Base-by-base conservation (phyloP, 2,797 vertebrate species). In the Muraenolepis orangiensis region DNA sequence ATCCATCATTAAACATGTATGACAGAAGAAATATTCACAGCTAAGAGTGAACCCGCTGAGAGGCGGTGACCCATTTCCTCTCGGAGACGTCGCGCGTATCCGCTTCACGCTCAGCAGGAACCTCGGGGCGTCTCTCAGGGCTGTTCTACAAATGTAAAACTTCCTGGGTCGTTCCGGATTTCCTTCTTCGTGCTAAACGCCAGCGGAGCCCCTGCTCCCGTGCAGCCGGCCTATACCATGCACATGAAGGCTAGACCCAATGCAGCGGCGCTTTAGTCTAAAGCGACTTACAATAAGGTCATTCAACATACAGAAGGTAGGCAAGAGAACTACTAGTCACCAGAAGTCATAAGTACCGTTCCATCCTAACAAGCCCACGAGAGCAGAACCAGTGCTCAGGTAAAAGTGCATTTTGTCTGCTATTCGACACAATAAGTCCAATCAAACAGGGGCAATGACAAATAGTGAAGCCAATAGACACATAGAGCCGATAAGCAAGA, bases 1-100 rank as follows among this genome's bases (percentile, higher is more conserved):
- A 84, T 87, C 71, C 73, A 72, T 82, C 83, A 91, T 92, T 88
- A 91, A 91, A 86, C 87, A 88, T 91, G 89, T 74, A 90, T 90
- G 87, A 84, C 81, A 69, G 78, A 82, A 69, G 79, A 82, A 76
- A 78, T n/a, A 85, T 88, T 85, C 76, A n/a, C 84, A 80, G 79
- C 85, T 85, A 78, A 75, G 81, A 78, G 80, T 77, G 78, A 72
- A 90, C 84, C 87, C 87, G 80, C 66, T 1, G 83, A 89, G 91
- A 83, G 82, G 76, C 82, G 64, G 64, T 91, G 91, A 91, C 90
- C 90, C 89, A 91, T 81, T 91, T 91, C 83, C 84, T 85, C 80
- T 80, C 81, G 84, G 79, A 84, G 76, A 74, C 82, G 76, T 75
- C 79, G n/a, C n/a, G n/a, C 81, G 73, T 78, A 74, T 46, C 73